These are phyloP conservation scores for Ailurus styani DNA, from an alignment of 2,113 vertebrate species.

Conservation along the genomic window DNA sequence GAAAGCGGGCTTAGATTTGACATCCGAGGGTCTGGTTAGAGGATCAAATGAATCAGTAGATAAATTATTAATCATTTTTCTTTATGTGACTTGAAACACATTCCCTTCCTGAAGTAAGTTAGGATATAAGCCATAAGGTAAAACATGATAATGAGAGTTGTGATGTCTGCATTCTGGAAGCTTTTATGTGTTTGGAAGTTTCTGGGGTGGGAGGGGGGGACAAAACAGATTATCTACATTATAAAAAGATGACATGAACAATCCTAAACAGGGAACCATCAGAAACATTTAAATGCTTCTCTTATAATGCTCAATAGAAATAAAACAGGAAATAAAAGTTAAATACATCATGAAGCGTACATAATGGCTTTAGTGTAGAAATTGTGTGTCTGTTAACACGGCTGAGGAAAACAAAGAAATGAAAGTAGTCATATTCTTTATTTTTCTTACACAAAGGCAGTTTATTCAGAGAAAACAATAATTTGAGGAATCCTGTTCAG, in stretches of 20 bases:
- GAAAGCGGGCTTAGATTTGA: neutral
- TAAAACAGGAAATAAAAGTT: neutral
- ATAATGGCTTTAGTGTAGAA: neutral
- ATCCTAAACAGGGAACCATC: neutral
- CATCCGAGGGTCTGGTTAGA: neutral
- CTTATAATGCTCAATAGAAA: neutral
- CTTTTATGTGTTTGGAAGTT: neutral
- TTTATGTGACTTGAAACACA: constrained; percentile 32
- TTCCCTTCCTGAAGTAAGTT: neutral
- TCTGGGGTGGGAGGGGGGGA: neutral
- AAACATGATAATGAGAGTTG: neutral
- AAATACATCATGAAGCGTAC: neutral
- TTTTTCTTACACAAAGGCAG: neutral
- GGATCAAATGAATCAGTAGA: neutral
- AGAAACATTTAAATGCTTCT: neutral
- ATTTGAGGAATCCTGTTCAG: neutral
- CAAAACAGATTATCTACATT: neutral
- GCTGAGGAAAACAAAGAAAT: neutral
- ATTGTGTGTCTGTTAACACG: neutral
- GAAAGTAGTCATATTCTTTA: neutral
- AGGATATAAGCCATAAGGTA: neutral
- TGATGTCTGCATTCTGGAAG: neutral
- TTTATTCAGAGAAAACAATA: neutral
- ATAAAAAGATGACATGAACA: neutral
- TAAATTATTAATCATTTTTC: constrained; percentile 40